Percentiles rank a stretch among this genome's conserved stretches.
Evolutionary conservation across 2,888 invertebrate species (phyloP).

Genomic region (Scaptomyza cyrtandrae): DNA sequence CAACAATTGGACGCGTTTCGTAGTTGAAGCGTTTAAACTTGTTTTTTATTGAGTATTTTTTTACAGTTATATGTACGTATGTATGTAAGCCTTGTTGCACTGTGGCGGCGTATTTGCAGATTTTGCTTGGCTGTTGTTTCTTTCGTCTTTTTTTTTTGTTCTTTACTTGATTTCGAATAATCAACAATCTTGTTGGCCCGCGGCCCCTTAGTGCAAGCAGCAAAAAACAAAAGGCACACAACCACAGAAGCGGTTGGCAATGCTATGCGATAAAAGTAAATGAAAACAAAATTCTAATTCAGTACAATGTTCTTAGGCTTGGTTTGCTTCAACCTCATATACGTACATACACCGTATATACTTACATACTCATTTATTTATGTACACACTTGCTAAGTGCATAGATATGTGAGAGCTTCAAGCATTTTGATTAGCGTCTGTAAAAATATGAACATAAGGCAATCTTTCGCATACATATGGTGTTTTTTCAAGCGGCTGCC

Average conservation of each 20-base stretch:
- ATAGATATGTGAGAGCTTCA: constrained; percentile 1
- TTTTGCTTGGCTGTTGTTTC: constrained; percentile 16
- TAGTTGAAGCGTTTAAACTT: constrained; percentile 55
- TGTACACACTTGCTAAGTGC: not conserved
- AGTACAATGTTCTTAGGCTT: constrained; percentile 43
- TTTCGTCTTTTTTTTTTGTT: constrained; percentile 27
- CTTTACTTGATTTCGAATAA: constrained; percentile 55
- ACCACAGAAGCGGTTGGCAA: constrained; percentile 26
- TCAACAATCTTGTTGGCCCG: constrained; percentile 52
- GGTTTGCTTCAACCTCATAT: constrained; percentile 23
- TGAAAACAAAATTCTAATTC: constrained; percentile 61
- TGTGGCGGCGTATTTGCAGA: constrained; percentile 7
- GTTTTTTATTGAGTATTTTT: constrained; percentile 47
- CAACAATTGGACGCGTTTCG: constrained; percentile 38
- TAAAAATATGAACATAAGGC: constrained; percentile 38
- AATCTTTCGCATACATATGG: constrained; percentile 37
- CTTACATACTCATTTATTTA: not conserved
- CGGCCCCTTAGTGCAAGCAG: constrained; percentile 40
- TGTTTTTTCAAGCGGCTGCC: constrained; percentile 24
- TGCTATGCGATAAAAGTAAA: constrained; percentile 49
- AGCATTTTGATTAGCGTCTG: constrained; percentile 60
- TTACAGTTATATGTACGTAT: constrained; percentile 15
- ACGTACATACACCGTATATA: not conserved
- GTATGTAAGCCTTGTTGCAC: constrained; percentile 39
- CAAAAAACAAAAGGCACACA: constrained; percentile 43